Evolutionary conservation across 2,113 vertebrate species (phyloP).

Genomic region (Toxotes chatareus): DNA sequence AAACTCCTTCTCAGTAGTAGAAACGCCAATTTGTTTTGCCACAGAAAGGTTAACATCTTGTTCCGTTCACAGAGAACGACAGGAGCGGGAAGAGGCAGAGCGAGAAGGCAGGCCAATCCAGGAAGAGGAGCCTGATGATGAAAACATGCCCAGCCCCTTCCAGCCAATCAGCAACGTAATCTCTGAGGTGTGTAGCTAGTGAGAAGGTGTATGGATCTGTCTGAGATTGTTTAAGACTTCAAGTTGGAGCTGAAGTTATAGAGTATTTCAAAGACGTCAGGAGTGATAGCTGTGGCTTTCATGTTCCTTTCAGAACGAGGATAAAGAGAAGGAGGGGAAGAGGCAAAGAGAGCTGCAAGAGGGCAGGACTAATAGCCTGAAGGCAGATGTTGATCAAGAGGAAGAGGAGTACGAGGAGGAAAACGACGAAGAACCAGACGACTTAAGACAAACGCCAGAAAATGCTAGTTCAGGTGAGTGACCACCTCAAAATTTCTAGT

Average conservation of each 20-base stretch:
- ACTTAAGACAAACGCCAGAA: constrained; percentile 82
- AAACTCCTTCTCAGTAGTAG: too few relatives aligned
- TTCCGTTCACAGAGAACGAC: constrained; percentile 78
- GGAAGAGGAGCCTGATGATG: constrained; percentile 81
- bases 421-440: constrained; percentile 83
- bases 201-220: background rate
- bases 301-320: constrained; percentile 85
- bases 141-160: constrained; percentile 87
- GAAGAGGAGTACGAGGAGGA: constrained; percentile 85
- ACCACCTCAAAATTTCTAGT: background rate
- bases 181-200: constrained; percentile 83
- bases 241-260: background rate
- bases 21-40: too few relatives aligned
- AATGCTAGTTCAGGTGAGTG: constrained; percentile 82
- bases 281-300: background rate
- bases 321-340: constrained; percentile 86
- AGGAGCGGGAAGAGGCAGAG: constrained; percentile 87
- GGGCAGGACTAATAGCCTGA: constrained; percentile 63
- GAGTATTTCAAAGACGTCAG: background rate
- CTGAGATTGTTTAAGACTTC: background rate
- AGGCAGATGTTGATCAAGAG: constrained; percentile 65
- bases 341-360: constrained; percentile 64
- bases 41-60: background rate
- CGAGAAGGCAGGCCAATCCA: constrained; percentile 77
- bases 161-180: constrained; percentile 90